Evolutionary conservation across 2,888 invertebrate species (phyloP).

Genomic region (Ophion slaviceki): DNA sequence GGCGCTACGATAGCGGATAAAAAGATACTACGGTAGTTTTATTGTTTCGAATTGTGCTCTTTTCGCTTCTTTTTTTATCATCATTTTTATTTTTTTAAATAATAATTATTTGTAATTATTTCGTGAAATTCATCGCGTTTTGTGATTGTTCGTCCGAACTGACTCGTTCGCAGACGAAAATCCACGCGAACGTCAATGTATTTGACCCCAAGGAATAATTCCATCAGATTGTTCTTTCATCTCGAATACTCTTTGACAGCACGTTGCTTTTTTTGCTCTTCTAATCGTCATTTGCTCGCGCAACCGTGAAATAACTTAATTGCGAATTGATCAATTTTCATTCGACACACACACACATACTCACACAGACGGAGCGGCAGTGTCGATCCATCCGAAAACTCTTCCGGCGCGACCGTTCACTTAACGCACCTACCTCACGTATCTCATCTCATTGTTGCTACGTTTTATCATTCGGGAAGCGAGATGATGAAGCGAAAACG

Average conservation of each 20-base stretch:
- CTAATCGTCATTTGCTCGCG: background rate
- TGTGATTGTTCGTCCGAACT: conserved; percentile 1
- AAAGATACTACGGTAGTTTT: background rate
- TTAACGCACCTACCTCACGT: conserved; percentile 69
- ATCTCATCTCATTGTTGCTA: conserved; percentile 43
- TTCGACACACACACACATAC: background rate
- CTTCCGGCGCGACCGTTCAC: conserved; percentile 50
- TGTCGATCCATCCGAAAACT: conserved; percentile 24
- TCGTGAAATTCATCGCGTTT: background rate
- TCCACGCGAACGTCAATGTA: background rate
- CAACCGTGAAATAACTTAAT: background rate
- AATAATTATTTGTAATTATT: background rate
- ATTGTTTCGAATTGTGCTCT: background rate
- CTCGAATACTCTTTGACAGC: background rate
- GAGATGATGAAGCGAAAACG: background rate
- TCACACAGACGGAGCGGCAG: background rate
- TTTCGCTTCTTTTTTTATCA: background rate
- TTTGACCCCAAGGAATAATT: conserved; percentile 2
- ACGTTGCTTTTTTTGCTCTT: background rate
- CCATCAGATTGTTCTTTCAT: conserved; percentile 18
- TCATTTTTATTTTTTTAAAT: background rate
- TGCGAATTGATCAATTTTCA: background rate
- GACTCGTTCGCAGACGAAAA: background rate
- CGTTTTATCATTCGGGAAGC: conserved; percentile 40
- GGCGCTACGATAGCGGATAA: background rate